Base-by-base conservation (phyloP, 2,888 invertebrate genomes). In the Eustalomyia histrio region DNA sequence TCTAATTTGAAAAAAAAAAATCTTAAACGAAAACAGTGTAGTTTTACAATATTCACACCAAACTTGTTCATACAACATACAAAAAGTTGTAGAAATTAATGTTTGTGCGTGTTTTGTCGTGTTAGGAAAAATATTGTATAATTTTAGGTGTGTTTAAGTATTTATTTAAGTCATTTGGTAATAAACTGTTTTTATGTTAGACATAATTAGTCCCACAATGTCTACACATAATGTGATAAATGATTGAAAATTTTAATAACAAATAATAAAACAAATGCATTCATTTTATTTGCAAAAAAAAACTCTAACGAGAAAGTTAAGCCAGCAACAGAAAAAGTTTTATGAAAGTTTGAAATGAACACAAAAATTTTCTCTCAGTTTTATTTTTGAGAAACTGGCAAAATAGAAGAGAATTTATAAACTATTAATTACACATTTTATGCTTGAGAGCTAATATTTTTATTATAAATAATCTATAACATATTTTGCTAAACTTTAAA, bases 111-210 rank as follows among this genome's bases (percentile, higher is more conserved):
- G 78, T 78, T 74, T 29, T 65, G 69, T 74, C 50, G 69, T 50
- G 76, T 69, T 74, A 52, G n/a, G n/a, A 65, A 69, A 60, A 33
- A 60, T 67, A 47, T 60, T 67, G 55, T 75, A 74, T 78, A 78
- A 71, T 74, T 78, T 81, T 61, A 81, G 76, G 81, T 67, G 81
- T 81, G 78, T 33, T 71, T 52, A 67, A 71, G 65, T 71, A 81
- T 78, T 81, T 78, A 78, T 81, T 81, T 63, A 75, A 81, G 78
- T 71, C 81, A 78, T 81, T 81, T 71, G 81, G 71, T 81, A 81
- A 78, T 81, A 81, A 81, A 81, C 78, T 81, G 74, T 74, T 81
- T 60, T 47, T 57, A 78, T 78, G 78, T 81, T 63, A 50, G 71
- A 81, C 74, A 75, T 81, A 81, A 81, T 81, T 81, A 78, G 68